Base-by-base conservation (phyloP, 2,888 invertebrate genomes). In the Ophion obscuratus region DNA sequence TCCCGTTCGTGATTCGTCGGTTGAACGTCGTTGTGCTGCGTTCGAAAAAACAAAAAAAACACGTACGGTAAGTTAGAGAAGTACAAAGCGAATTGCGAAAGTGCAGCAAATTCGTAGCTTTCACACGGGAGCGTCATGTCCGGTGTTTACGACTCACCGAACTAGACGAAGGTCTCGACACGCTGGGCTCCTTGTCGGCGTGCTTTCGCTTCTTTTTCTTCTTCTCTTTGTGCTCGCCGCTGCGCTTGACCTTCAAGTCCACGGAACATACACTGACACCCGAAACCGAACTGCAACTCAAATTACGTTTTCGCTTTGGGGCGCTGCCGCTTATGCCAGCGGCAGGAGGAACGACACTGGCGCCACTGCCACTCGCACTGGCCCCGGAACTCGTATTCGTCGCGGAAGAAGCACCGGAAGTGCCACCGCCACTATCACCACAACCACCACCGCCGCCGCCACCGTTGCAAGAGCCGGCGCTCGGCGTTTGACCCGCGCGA, bases 1-100 rank as follows among this genome's bases (percentile, higher is more conserved):
- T 95, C 95, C 95, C 96, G 96, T 94, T 96, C 96, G 93, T 96
- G 96, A 92, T 96, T 96, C 24, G 96, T 96, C 59, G 96, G 95
- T 84, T 96, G 95, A 81, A 95, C 95, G 87, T 95, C 95, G 80
- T 94, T 94, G 83, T 94, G 94, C 94, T 95, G 92, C 14, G 53
- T 53, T 47, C 14, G 24, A 27, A 53, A 53, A 17, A 66, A 17
- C 36, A 10, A 53, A 10, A 17, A 53, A 53, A 61, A 61, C n/a
- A 2, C 61, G 53, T 53, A 53, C 17, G 14, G 0, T 53, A 5
- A 14, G 17, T 53, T 17, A 53, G 0, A 3, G 2, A 53, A 53
- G 17, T 53, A 53, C 14, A 53, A 14, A 14, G 11, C 53, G 17
- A 17, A 14, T 17, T 53, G 17, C 14, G 17, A 53, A 17, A 53